Conservation (phyloP, 2,888 invertebrate species). For the Ametastegia equiseti region DNA sequence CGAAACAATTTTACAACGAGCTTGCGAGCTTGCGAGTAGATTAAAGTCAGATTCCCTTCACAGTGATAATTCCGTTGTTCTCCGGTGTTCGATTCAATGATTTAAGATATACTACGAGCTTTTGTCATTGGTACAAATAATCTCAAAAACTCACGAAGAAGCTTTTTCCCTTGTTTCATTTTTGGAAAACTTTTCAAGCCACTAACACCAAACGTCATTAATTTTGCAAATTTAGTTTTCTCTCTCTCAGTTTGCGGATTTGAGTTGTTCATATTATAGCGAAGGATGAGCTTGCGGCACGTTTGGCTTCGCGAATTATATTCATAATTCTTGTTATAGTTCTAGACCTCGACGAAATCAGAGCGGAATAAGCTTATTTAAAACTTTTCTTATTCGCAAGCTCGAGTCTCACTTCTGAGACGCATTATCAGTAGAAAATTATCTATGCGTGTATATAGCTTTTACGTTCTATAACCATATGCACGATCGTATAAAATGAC, state of each 20-base stretch:
- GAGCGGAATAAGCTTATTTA: background rate
- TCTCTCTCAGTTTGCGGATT: background rate
- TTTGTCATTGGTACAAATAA: too few relatives aligned
- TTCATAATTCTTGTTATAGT: background rate
- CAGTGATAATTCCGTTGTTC: background rate
- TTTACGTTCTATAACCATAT: too few relatives aligned
- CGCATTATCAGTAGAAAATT: too few relatives aligned
- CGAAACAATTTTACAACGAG: conserved; percentile 20
- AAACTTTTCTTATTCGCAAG: background rate
- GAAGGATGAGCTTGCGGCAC: background rate
- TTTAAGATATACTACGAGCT: background rate
- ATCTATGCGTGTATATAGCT: too few relatives aligned
- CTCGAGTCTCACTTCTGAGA: background rate
- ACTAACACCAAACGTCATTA: background rate
- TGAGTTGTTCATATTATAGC: background rate
- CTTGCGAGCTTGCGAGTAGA: background rate
- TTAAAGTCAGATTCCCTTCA: background rate
- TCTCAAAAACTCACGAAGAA: too few relatives aligned
- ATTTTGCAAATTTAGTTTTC: background rate
- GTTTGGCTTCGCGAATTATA: background rate
- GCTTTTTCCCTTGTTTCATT: background rate
- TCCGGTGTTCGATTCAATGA: background rate
- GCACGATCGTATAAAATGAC: background rate
- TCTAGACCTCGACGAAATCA: background rate
- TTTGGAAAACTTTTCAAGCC: background rate